Evolutionary conservation across 2,113 vertebrate genomes (phyloP).

Genomic region (Papio anubis): DNA sequence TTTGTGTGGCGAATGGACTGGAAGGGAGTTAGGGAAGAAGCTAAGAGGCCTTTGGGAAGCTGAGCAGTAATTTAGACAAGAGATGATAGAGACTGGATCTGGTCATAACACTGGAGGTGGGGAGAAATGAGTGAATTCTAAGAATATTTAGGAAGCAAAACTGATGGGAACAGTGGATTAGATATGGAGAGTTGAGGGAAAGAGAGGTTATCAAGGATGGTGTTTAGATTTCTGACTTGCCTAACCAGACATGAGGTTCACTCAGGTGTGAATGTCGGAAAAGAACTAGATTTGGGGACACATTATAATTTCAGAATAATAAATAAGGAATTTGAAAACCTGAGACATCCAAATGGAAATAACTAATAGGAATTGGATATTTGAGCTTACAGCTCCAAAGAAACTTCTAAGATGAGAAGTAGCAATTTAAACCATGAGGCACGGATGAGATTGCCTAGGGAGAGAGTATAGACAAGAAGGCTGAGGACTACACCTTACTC

Average conservation of each 20-base stretch:
- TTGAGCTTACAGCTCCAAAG: not conserved
- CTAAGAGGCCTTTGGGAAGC: not conserved
- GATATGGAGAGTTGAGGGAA: not conserved
- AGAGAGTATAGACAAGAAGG: not conserved
- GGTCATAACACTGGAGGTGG: not conserved
- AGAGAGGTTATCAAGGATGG: not conserved
- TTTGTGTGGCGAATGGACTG: not conserved
- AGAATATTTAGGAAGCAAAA: not conserved
- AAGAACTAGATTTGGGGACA: not conserved
- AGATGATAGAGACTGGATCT: not conserved
- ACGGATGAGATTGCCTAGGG: not conserved
- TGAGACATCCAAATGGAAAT: not conserved
- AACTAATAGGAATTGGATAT: not conserved
- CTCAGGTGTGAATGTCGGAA: not conserved
- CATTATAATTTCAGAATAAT: not conserved
- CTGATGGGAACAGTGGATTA: not conserved
- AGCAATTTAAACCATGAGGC: not conserved
- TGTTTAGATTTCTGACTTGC: not conserved
- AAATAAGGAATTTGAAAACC: not conserved
- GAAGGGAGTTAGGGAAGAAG: not conserved
- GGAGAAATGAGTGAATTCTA: not conserved
- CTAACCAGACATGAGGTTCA: not conserved
- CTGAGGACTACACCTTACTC: not conserved
- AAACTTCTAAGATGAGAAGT: not conserved
- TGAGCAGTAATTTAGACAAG: fast-evolving